phyloP scores from a whole-genome alignment of 2,888 invertebrate species.

The Yponomeuta evonymella region DNA sequence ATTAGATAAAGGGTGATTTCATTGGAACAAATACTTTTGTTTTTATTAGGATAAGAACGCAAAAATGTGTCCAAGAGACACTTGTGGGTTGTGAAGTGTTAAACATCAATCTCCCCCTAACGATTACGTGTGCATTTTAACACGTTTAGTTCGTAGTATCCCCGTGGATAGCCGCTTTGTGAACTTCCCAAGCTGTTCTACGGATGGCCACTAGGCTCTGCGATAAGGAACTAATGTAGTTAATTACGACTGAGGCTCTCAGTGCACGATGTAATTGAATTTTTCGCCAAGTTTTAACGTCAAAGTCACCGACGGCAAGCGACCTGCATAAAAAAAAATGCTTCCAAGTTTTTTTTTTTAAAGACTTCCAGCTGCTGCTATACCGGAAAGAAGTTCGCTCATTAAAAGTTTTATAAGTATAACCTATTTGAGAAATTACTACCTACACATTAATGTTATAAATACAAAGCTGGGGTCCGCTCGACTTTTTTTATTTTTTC shows the following conservation, averaged over 20 bases:
- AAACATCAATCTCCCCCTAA: no score
- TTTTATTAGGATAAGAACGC: no score
- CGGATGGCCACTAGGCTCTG: no score
- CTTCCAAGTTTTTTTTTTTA: slow-evolving; percentile 29
- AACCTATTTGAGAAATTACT: slow-evolving; percentile 27
- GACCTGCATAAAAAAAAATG: not conserved
- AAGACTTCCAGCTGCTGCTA: slow-evolving; percentile 35
- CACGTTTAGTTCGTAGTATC: no score
- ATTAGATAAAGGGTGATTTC: no score
- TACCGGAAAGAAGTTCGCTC: slow-evolving; percentile 33
- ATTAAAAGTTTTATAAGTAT: slow-evolving; percentile 42
- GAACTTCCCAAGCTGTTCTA: no score
- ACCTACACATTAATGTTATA: slow-evolving; percentile 17
- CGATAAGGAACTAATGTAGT: not conserved
- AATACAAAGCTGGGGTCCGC: slow-evolving; percentile 10
- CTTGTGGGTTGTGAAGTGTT: no score
- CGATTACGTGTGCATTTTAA: no score
- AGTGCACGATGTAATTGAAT: not conserved
- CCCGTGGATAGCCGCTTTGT: no score
- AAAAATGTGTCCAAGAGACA: no score
- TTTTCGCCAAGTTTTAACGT: not conserved
- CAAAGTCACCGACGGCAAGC: not conserved
- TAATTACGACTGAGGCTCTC: not conserved
- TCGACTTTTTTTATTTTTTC: slow-evolving; percentile 5
- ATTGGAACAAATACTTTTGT: no score